These are phyloP conservation scores for Aphaenogaster rudis DNA, from an alignment of 1,140 invertebrate genomes.

Conservation along the genomic window DNA sequence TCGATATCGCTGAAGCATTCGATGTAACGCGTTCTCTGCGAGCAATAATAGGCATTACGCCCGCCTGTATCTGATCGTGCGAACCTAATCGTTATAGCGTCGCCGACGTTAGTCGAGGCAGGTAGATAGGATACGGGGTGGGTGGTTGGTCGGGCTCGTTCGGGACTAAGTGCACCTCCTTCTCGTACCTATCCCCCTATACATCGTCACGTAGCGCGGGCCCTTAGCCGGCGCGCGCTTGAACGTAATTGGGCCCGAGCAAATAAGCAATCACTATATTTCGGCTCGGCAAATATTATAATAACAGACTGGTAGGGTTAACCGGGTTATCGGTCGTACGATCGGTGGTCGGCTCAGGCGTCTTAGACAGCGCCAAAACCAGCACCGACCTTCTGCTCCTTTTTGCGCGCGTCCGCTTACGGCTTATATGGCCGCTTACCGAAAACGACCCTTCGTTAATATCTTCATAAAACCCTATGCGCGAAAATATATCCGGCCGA, in stretches of 20 bases:
- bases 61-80: constrained; percentile 65
- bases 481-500: constrained; percentile 45
- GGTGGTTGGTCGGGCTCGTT: constrained; percentile 45
- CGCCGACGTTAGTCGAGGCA: constrained; percentile 36
- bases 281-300: constrained; percentile 83
- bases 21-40: constrained; percentile 38
- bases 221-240: constrained; percentile 46
- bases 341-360: constrained; percentile 78
- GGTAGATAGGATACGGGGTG: constrained; percentile 57
- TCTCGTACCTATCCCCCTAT: constrained; percentile 34
- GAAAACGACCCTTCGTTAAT: constrained; percentile 68
- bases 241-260: constrained; percentile 78
- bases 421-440: constrained; percentile 51
- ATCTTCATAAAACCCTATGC: constrained; percentile 68
- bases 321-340: constrained; percentile 80
- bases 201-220: constrained; percentile 59
- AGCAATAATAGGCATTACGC: constrained; percentile 67
- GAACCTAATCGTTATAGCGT: constrained; percentile 68
- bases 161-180: constrained; percentile 36
- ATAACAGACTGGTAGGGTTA: constrained; percentile 80
- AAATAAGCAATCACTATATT: constrained; percentile 84
- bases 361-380: constrained; percentile 81
- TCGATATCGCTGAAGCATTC: constrained; percentile 65
- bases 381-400: constrained; percentile 71
- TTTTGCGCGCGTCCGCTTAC: constrained; percentile 68